phyloP scores from a whole-genome alignment of 2,888 invertebrate genomes.

The Ochropleura plecta region DNA sequence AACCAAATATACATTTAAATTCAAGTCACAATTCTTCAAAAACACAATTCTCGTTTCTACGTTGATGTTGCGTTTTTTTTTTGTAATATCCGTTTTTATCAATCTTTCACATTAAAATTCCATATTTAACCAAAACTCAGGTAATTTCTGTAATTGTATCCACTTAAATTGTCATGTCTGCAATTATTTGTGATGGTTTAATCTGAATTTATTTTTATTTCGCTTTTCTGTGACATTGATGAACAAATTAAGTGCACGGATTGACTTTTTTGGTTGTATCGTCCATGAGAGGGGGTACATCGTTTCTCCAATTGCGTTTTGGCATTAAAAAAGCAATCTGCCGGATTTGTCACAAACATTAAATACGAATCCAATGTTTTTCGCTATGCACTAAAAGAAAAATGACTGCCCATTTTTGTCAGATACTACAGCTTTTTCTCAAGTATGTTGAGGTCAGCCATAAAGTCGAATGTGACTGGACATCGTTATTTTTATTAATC shows the following conservation, averaged over 20 bases:
- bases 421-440: slow-evolving; percentile 3
- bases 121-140: slow-evolving; percentile 1
- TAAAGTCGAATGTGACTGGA: slow-evolving; percentile 23
- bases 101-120: neutral
- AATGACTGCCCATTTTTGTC: slow-evolving; percentile 15
- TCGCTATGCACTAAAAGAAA: slow-evolving; percentile 4
- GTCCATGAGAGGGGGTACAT: neutral
- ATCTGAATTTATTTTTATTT: slow-evolving; percentile 57
- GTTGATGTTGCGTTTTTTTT: neutral
- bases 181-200: slow-evolving; percentile 52
- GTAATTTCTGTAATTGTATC: slow-evolving; percentile 35
- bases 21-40: neutral
- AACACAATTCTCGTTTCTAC: neutral
- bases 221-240: slow-evolving; percentile 19
- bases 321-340: slow-evolving; percentile 5
- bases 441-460: slow-evolving; percentile 42
- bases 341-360: neutral
- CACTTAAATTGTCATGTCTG: slow-evolving; percentile 44
- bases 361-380: slow-evolving; percentile 4
- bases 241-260: slow-evolving; percentile 23
- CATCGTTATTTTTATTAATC: slow-evolving; percentile 29
- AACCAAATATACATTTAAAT: neutral
- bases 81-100: slow-evolving; percentile 8
- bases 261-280: slow-evolving; percentile 2
- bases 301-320: neutral